A percentile compares a stretch with the other conserved stretches of the same genome.
Evolutionary conservation across 1,140 invertebrate species (phyloP).

Genomic region (Caenorhabditis brenneri): DNA sequence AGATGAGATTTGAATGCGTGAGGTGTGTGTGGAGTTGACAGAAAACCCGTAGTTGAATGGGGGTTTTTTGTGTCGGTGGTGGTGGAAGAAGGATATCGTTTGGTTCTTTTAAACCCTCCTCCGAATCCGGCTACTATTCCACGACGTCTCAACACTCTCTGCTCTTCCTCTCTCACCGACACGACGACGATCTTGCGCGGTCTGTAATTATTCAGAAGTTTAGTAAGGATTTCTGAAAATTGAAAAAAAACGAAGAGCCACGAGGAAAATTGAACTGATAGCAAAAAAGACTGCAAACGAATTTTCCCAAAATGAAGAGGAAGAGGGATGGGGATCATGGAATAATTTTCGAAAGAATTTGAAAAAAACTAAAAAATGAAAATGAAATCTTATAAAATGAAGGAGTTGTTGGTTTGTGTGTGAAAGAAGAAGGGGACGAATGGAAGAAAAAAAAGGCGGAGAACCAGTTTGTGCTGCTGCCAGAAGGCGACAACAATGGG

Average conservation of each 20-base stretch:
- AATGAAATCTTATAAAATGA: neutral
- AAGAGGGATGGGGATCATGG: too few relatives aligned
- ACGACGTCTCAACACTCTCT: too few relatives aligned
- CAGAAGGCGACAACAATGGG: constrained; percentile 28
- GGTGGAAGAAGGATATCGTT: neutral
- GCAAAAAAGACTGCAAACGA: neutral
- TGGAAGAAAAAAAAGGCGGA: neutral
- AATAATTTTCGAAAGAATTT: too few relatives aligned
- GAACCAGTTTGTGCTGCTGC: neutral
- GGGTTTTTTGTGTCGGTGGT: neutral
- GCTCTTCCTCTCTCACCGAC: neutral
- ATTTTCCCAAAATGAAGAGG: neutral
- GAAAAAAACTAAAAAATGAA: neutral
- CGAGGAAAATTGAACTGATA: neutral
- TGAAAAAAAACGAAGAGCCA: too few relatives aligned
- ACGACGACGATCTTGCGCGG: constrained; percentile 9
- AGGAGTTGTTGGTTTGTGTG: neutral
- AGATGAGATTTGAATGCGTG: too few relatives aligned
- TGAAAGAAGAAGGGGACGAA: too few relatives aligned
- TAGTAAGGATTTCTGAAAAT: neutral
- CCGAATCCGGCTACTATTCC: neutral
- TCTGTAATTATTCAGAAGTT: neutral
- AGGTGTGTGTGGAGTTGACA: neutral
- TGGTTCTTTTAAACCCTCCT: neutral
- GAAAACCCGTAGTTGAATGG: neutral